These are phyloP conservation scores for Metallyticus violacea DNA, from an alignment of 2,888 invertebrate species.

Conservation along the genomic window DNA sequence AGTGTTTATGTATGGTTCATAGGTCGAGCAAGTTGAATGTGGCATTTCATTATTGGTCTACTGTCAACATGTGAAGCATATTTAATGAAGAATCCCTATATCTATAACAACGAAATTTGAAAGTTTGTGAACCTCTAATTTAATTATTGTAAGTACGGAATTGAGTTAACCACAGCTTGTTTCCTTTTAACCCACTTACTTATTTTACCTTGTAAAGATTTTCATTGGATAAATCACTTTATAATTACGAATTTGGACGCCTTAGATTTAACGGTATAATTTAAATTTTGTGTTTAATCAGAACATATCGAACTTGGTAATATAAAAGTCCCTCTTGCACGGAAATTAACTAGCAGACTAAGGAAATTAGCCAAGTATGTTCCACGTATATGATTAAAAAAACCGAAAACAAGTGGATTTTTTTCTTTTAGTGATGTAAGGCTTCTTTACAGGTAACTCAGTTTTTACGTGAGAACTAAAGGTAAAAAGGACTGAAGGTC, in stretches of 20 bases:
- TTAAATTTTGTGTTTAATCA: neutral
- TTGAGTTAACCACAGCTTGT: too few relatives aligned
- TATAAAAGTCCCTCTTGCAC: neutral
- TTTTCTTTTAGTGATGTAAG: neutral
- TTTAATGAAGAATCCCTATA: neutral
- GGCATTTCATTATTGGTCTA: neutral
- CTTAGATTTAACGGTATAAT: too few relatives aligned
- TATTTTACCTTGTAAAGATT: neutral
- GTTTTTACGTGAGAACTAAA: neutral
- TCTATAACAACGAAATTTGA: neutral
- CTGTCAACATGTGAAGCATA: neutral
- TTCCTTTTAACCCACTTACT: neutral
- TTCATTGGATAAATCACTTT: neutral
- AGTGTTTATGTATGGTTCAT: neutral
- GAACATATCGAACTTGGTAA: neutral
- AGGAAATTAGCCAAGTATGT: neutral
- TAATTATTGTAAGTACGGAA: neutral
- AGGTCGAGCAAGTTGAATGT: neutral
- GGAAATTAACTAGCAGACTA: neutral
- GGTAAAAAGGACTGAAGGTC: too few relatives aligned
- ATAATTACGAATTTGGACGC: too few relatives aligned
- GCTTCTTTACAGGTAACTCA: neutral
- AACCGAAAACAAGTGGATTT: neutral
- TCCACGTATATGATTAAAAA: neutral
- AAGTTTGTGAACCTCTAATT: neutral